phyloP scores from a whole-genome alignment of 2,797 vertebrate species.

The Coranthus polyacanthus region DNA sequence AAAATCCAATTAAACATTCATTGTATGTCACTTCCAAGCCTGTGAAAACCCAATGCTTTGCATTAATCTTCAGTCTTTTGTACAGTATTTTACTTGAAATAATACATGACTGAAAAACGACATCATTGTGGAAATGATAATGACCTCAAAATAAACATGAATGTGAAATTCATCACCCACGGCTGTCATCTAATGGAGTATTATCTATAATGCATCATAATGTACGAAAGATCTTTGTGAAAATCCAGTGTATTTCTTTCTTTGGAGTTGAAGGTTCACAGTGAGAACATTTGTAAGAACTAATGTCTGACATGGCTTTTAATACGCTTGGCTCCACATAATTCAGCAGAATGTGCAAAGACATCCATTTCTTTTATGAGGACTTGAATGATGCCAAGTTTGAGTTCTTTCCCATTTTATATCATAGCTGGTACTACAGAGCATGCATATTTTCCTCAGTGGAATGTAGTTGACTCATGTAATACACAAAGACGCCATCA shows the following conservation, averaged over 20 bases:
- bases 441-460: constrained; percentile 68
- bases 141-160: constrained; percentile 5
- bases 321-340: constrained; percentile 35
- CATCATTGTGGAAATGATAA: neutral
- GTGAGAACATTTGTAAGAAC: constrained; percentile 33
- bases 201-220: constrained; percentile 8
- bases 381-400: constrained; percentile 52
- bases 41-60: neutral
- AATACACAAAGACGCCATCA: constrained; percentile 79
- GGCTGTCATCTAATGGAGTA: neutral
- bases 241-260: constrained; percentile 1
- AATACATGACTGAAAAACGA: neutral
- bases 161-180: neutral
- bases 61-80: neutral
- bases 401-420: constrained; percentile 53
- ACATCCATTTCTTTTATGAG: constrained; percentile 51
- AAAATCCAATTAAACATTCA: constrained; percentile 24
- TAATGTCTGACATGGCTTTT: constrained; percentile 47
- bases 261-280: constrained; percentile 17
- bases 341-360: constrained; percentile 55
- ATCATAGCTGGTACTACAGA: constrained; percentile 59
- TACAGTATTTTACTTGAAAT: neutral
- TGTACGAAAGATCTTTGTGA: constrained; percentile 1
- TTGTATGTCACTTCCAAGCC: neutral
- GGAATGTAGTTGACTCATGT: constrained; percentile 73